phyloP scores from a whole-genome alignment of 1,140 invertebrate genomes.

The Latrodectus geometricus region DNA sequence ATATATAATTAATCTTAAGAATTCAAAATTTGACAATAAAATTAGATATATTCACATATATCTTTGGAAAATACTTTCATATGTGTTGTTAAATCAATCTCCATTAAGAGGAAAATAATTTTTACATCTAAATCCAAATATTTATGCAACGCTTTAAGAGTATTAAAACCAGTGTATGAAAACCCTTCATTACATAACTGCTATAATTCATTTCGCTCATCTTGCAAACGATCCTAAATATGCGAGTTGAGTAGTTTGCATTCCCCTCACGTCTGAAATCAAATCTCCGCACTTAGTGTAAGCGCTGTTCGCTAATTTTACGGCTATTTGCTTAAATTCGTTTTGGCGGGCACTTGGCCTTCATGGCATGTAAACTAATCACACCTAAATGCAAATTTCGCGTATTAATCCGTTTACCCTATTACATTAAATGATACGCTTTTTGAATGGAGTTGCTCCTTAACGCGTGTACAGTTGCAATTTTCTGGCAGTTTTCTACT shows the following conservation, averaged over 20 bases:
- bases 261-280: slow-evolving; percentile 14
- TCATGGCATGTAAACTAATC: slow-evolving; percentile 1
- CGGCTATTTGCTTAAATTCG: slow-evolving; percentile 27
- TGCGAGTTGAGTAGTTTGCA: slow-evolving; percentile 34
- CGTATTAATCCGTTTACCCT: background rate
- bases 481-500: too few relatives aligned
- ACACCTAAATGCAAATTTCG: slow-evolving; percentile 28
- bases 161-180: background rate
- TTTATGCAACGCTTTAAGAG: background rate
- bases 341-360: slow-evolving; percentile 6
- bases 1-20: too few relatives aligned
- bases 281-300: background rate
- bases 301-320: slow-evolving; percentile 22
- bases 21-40: too few relatives aligned
- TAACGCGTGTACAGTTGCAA: too few relatives aligned
- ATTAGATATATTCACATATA: too few relatives aligned
- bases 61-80: too few relatives aligned
- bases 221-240: slow-evolving; percentile 36
- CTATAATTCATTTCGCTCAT: slow-evolving; percentile 20
- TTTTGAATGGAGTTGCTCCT: slow-evolving; percentile 1
- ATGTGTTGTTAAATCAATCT: too few relatives aligned
- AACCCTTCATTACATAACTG: background rate
- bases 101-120: too few relatives aligned
- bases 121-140: background rate
- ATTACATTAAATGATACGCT: slow-evolving; percentile 15